phyloP scores from a whole-genome alignment of 2,797 vertebrate species.

The Ibycter americanus region DNA sequence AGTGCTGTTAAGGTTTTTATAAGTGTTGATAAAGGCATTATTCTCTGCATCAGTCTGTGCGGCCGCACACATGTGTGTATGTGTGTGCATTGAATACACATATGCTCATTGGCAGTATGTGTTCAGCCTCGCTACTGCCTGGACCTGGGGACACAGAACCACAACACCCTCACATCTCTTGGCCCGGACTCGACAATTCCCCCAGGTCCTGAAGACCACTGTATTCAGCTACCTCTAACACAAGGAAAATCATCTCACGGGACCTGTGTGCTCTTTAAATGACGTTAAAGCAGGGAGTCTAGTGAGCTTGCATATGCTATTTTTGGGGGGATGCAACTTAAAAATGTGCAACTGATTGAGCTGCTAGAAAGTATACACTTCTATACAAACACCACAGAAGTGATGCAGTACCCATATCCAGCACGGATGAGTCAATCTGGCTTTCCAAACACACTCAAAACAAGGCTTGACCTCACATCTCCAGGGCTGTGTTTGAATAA shows the following conservation, averaged over 20 bases:
- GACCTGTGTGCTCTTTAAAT: not conserved
- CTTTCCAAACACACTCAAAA: not conserved
- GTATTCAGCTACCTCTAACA: not conserved
- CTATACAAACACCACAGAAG: not conserved
- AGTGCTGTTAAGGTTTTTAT: not conserved
- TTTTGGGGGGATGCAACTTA: not conserved
- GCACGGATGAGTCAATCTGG: not conserved
- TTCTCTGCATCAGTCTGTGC: not conserved
- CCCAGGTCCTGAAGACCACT: not conserved
- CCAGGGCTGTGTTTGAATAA: not conserved
- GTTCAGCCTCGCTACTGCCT: not conserved
- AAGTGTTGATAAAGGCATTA: not conserved
- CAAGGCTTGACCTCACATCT: not conserved
- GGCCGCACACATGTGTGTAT: fast-evolving
- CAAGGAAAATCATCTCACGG: not conserved
- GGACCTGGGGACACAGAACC: not conserved
- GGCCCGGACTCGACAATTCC: not conserved
- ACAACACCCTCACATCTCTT: not conserved
- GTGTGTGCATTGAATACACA: too few relatives aligned
- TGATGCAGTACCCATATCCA: not conserved
- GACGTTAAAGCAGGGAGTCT: not conserved
- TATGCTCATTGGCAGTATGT: fast-evolving
- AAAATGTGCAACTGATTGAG: not conserved
- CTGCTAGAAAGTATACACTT: not conserved
- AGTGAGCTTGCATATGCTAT: not conserved